Conservation (phyloP, 2,113 vertebrate genomes). For the Peromyscus californicus region DNA sequence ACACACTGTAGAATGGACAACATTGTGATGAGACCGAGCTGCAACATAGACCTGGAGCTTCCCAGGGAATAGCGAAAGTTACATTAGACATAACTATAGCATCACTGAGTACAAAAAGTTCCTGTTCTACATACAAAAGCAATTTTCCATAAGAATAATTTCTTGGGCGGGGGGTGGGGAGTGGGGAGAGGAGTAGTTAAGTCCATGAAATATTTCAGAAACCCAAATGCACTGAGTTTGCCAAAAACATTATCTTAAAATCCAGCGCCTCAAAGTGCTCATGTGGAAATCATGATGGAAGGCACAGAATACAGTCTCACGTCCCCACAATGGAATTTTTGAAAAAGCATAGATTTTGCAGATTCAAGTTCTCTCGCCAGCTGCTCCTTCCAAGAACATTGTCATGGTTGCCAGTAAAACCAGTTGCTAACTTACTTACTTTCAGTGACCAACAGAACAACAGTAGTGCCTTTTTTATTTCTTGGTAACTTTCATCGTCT, state of each 20-base stretch:
- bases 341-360: constrained; percentile 76
- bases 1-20: constrained; percentile 83
- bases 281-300: constrained; percentile 83
- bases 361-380: constrained; percentile 81
- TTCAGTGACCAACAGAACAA: constrained; percentile 82
- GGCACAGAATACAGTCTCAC: constrained; percentile 78
- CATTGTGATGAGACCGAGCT: constrained; percentile 78
- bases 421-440: constrained; percentile 80
- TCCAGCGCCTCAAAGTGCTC: constrained; percentile 84
- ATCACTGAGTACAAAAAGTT: constrained; percentile 84
- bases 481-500: constrained; percentile 84
- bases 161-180: constrained; percentile 42
- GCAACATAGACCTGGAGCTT: constrained; percentile 80
- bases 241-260: constrained; percentile 82
- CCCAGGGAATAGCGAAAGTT: constrained; percentile 78
- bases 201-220: constrained; percentile 81
- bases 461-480: constrained; percentile 64
- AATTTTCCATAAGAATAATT: constrained; percentile 79
- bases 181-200: background rate
- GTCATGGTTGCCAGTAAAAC: constrained; percentile 82
- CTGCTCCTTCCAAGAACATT: constrained; percentile 87
- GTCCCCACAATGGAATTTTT: constrained; percentile 81
- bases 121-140: constrained; percentile 81
- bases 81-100: constrained; percentile 69
- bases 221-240: constrained; percentile 77